Evolutionary conservation across 1,140 invertebrate species (phyloP).

Genomic region (Spodoptera frugiperda): DNA sequence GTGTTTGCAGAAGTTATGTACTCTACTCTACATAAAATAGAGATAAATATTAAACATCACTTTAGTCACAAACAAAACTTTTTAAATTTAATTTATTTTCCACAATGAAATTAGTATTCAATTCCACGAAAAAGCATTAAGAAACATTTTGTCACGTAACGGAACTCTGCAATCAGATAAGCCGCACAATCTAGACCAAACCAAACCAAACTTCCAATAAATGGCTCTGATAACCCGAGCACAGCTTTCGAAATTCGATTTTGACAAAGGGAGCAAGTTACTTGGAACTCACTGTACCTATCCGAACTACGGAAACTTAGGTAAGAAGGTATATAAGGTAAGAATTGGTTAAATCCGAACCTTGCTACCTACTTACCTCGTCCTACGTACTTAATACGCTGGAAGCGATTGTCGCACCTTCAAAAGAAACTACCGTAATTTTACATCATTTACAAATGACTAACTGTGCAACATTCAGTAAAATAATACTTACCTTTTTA

Average conservation of each 20-base stretch:
- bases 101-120: neutral
- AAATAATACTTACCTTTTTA: too few species aligned
- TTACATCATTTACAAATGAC: too few species aligned
- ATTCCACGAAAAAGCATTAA: neutral
- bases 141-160: neutral
- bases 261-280: neutral
- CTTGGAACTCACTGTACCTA: neutral
- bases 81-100: too few species aligned
- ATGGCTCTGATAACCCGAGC: neutral
- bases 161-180: neutral
- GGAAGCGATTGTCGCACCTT: too few species aligned
- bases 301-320: too few species aligned
- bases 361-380: neutral
- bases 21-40: too few species aligned
- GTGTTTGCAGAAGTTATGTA: too few species aligned
- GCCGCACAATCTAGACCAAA: neutral
- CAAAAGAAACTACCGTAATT: too few species aligned
- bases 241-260: conserved; percentile 1
- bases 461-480: too few species aligned
- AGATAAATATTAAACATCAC: too few species aligned
- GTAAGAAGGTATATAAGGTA: neutral
- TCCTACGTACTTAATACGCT: too few species aligned
- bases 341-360: neutral
- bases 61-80: too few species aligned
- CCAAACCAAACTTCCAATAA: neutral